These are phyloP conservation scores for Agrochola lota DNA, from an alignment of 2,888 invertebrate species.

Conservation along the genomic window DNA sequence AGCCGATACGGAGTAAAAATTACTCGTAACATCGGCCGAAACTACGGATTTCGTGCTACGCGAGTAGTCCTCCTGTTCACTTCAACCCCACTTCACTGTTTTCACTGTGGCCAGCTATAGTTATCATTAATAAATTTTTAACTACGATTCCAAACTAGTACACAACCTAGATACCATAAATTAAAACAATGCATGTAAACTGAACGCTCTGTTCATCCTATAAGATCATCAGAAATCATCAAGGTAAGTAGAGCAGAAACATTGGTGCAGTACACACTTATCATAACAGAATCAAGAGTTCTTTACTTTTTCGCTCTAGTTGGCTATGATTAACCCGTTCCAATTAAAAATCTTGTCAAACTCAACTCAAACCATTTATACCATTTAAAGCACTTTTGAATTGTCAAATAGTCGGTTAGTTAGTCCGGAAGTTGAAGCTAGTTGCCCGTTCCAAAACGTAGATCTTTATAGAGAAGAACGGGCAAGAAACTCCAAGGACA, in stretches of 20 bases:
- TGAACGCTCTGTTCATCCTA: background rate
- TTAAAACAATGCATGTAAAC: background rate
- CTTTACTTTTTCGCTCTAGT: conserved; percentile 56
- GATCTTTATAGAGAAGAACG: no score
- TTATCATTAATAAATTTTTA: background rate
- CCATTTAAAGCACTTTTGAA: no score
- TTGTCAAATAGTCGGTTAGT: no score
- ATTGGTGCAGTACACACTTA: conserved; percentile 29
- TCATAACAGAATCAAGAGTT: conserved; percentile 38
- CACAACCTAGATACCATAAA: background rate
- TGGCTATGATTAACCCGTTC: conserved; percentile 27
- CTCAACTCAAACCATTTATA: background rate
- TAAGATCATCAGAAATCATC: background rate
- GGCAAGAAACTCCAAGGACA: no score
- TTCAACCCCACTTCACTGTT: background rate
- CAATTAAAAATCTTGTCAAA: conserved; percentile 23
- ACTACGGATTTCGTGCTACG: no score
- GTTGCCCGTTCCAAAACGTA: no score
- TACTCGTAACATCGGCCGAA: no score
- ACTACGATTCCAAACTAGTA: background rate
- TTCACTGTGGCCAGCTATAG: background rate
- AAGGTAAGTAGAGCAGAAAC: background rate
- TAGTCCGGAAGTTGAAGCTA: no score
- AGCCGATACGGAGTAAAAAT: no score
- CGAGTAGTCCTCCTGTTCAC: no score